Evolutionary conservation across 2,797 vertebrate species (phyloP).

Genomic region (Buceros bicornis): DNA sequence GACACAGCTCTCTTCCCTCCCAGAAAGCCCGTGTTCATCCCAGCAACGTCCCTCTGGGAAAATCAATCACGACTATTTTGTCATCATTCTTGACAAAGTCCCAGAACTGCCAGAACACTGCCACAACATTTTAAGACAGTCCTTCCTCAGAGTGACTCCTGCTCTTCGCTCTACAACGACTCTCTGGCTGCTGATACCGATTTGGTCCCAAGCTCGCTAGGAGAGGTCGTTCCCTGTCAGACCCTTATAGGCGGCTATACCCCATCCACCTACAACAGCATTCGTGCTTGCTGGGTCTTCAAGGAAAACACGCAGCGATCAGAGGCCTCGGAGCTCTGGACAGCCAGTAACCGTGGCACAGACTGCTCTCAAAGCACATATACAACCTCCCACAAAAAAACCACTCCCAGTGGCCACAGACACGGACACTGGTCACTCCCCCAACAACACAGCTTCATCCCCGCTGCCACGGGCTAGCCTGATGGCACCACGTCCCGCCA

Average conservation of each 20-base stretch:
- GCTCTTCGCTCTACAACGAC: neutral
- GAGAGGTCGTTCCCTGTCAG: neutral
- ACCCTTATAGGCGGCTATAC: neutral
- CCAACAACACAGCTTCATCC: neutral
- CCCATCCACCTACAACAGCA: neutral
- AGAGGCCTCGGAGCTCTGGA: neutral
- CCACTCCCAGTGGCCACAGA: neutral
- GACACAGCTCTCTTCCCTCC: neutral
- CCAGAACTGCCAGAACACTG: neutral
- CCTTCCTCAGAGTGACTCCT: neutral
- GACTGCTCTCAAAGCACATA: neutral
- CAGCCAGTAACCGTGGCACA: neutral
- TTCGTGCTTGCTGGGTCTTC: neutral
- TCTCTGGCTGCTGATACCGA: neutral
- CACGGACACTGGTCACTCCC: neutral
- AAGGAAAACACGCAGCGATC: neutral
- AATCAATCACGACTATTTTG: neutral
- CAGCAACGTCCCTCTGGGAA: neutral
- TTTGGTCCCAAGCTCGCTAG: neutral
- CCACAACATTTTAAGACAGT: neutral
- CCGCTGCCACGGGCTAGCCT: too few species aligned
- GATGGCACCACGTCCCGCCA: too few species aligned
- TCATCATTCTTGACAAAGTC: neutral
- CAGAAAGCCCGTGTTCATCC: neutral
- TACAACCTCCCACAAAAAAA: neutral